Conservation (phyloP, 2,797 vertebrate genomes). For the Morus bassanus region DNA sequence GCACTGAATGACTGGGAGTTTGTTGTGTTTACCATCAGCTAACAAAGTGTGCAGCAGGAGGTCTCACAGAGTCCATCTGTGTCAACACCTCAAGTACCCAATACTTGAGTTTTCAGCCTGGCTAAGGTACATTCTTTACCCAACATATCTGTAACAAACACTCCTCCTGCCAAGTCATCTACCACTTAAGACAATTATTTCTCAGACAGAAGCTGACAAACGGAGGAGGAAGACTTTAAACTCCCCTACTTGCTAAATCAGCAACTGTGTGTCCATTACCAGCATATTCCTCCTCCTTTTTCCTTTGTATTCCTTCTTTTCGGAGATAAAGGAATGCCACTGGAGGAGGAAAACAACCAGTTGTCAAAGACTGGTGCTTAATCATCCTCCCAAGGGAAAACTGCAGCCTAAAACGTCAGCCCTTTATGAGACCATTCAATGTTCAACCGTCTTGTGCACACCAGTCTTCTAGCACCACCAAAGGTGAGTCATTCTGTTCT, state of each 20-base stretch:
- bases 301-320: not conserved
- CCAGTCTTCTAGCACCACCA: not conserved
- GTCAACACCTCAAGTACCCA: not conserved
- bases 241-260: not conserved
- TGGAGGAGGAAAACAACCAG: not conserved
- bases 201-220: not conserved
- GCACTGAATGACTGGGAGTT: not conserved
- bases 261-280: not conserved
- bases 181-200: not conserved
- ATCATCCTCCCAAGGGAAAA: not conserved
- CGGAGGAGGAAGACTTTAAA: not conserved
- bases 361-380: not conserved
- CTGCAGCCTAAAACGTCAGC: not conserved
- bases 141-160: not conserved
- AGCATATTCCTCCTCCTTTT: not conserved
- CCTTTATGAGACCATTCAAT: not conserved
- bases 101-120: not conserved
- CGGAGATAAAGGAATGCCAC: not conserved
- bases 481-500: not conserved
- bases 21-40: not conserved
- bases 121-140: not conserved
- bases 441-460: not conserved
- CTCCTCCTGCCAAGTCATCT: not conserved
- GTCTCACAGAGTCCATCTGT: not conserved
- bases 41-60: not conserved